Base-by-base conservation (phyloP, 2,113 vertebrate genomes). In the Pseudonaja textilis region DNA sequence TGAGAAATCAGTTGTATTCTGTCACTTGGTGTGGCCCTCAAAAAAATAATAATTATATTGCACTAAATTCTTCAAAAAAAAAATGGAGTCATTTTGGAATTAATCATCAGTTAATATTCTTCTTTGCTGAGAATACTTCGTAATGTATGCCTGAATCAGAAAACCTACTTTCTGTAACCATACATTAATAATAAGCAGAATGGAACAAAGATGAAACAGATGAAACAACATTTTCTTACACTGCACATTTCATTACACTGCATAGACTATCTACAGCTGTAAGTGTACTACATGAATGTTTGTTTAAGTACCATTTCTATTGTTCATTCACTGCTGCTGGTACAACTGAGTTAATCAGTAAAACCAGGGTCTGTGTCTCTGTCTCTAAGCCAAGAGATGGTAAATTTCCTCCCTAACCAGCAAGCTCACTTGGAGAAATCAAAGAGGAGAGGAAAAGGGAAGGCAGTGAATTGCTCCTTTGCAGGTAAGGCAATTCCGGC, bases 341-440 rank as follows among this genome's bases (percentile, higher is more conserved):
- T 91, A 93, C 85, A 95, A 93, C 87, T 0, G 22, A 88, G 88
- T 93, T 95, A 89, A 94, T 94, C 93, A 96, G 93, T 93, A 89
- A 89, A 94, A 87, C 87, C 89, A 45, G 95, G 87, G 92, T 92
- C 94, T 50, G 0, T 94, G 87, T 61, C 88, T 89, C 91, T 45
- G 89, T 93, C 74, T 64, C 16, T 92, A 91, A 92, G 90, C 85
- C 95, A 87, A 34, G 0, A 3, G 85, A 94, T 93, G 93, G 93
- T 39, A 93, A 90, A 59, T 94, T 47, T 90, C 87, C 91, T 22
- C 89, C 23, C 88, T 26, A 85, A 74, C 18, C 89, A 50, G 91
- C 52, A 50, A 57, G 16, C 89, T 93, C 90, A 74, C 69, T 89
- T 93, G 55, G 1, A 6, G 91, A 64, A 94, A 89, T 10, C 34